These are phyloP conservation scores for Triops longicaudatus DNA, from an alignment of 1,140 invertebrate species.

Conservation along the genomic window DNA sequence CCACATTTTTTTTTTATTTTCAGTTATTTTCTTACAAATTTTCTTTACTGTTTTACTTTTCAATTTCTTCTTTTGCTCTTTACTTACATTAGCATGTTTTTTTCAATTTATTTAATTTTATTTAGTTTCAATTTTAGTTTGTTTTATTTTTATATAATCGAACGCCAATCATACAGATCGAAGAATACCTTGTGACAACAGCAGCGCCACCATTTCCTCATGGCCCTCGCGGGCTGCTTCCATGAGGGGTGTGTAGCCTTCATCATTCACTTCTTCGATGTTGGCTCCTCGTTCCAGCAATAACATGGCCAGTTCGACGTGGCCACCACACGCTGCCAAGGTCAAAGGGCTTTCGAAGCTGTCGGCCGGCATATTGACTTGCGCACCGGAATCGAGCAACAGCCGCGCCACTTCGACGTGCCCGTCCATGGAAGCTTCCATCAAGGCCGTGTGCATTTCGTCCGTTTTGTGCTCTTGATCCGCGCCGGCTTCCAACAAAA, in stretches of 20 bases:
- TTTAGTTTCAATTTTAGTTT: too few relatives aligned
- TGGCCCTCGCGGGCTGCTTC: slow-evolving; percentile 97
- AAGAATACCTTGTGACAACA: slow-evolving; percentile 71
- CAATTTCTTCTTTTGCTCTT: too few relatives aligned
- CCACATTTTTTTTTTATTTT: too few relatives aligned
- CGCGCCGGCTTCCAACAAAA: slow-evolving; percentile 84
- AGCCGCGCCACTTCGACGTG: slow-evolving; percentile 92
- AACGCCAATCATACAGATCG: too few relatives aligned
- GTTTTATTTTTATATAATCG: too few relatives aligned
- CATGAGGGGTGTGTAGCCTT: slow-evolving; percentile 99
- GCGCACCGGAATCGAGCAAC: slow-evolving; percentile 90
- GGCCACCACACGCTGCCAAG: slow-evolving; percentile 94
- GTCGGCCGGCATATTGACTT: slow-evolving; percentile 98
- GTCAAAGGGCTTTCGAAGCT: slow-evolving; percentile 98
- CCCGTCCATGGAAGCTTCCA: slow-evolving; percentile 99
- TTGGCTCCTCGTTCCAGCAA: slow-evolving; percentile 94
- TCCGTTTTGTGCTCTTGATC: slow-evolving; percentile 97
- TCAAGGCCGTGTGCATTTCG: slow-evolving; percentile 98
- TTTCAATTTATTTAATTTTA: too few relatives aligned
- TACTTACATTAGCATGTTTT: too few relatives aligned
- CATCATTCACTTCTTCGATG: slow-evolving; percentile 98
- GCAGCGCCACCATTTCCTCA: slow-evolving; percentile 92
- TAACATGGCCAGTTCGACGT: slow-evolving; percentile 90
- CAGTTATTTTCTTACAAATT: too few relatives aligned
- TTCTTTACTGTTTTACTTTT: too few relatives aligned